Conservation (phyloP, 2,797 vertebrate genomes). For the Tenualosa ilisha region DNA sequence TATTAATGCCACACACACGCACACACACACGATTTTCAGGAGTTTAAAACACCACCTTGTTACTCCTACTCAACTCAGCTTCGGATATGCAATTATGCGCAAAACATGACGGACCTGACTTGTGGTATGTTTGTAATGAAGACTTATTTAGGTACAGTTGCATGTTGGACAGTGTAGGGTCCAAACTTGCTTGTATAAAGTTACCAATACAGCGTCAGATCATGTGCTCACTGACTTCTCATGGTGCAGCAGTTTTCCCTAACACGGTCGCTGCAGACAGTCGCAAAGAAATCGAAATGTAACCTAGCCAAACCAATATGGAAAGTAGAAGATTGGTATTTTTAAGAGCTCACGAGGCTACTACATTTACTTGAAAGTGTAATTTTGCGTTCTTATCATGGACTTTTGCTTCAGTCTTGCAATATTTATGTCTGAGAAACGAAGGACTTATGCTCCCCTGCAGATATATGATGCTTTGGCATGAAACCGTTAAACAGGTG, state of each 20-base stretch:
- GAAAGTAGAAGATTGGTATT: neutral
- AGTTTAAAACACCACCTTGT: neutral
- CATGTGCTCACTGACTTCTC: neutral
- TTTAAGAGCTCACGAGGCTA: neutral
- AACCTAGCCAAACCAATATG: too few species aligned
- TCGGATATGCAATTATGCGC: neutral
- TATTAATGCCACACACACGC: neutral
- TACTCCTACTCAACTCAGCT: neutral
- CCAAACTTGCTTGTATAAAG: neutral
- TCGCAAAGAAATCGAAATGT: neutral
- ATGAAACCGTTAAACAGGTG: constrained; percentile 15
- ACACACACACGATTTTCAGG: neutral
- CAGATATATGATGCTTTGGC: neutral
- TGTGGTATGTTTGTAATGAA: neutral
- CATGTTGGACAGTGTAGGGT: neutral
- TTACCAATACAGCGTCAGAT: neutral
- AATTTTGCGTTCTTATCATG: neutral
- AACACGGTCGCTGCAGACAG: neutral
- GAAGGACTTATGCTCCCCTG: neutral
- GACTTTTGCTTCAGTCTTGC: neutral
- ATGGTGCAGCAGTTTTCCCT: neutral
- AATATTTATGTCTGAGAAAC: neutral
- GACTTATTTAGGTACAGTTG: neutral
- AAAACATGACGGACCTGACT: neutral
- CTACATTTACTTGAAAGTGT: neutral